Conservation (phyloP, 2,113 vertebrate species). For the Myiopsitta monachus region DNA sequence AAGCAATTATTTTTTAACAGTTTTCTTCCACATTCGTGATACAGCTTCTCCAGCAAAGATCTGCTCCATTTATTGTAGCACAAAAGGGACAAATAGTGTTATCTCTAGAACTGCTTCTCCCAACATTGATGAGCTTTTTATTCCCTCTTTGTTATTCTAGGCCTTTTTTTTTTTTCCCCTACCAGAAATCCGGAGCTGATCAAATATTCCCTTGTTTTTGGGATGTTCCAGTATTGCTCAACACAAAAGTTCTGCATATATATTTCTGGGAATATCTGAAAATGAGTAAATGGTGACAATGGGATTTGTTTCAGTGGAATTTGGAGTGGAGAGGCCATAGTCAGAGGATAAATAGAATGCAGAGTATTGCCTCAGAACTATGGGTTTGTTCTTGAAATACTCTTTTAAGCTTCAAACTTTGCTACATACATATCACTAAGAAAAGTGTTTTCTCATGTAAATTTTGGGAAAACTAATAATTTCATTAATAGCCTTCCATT, state of each 20-base stretch:
- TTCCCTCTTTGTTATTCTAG: neutral
- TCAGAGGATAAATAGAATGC: neutral
- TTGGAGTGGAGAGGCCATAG: neutral
- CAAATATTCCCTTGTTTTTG: neutral
- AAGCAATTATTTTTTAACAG: neutral
- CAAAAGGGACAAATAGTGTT: neutral
- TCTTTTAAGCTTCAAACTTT: neutral
- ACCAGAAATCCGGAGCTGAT: neutral
- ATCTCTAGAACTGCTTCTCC: neutral
- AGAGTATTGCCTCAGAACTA: neutral
- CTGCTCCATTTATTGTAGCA: neutral
- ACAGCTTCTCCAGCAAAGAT: neutral
- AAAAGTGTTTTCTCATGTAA: slow-evolving; percentile 2
- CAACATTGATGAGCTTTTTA: neutral
- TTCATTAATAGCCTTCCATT: slow-evolving; percentile 25
- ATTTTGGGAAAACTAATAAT: slow-evolving; percentile 5
- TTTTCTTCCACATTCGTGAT: neutral
- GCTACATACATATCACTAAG: neutral
- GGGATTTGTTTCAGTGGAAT: neutral
- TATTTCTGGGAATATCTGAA: neutral
- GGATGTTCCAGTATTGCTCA: neutral
- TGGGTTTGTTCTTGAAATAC: neutral
- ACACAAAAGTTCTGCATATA: neutral
- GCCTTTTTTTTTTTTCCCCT: neutral
- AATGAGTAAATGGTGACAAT: neutral